phyloP scores from a whole-genome alignment of 2,113 vertebrate genomes.

The Mus spicilegus region DNA sequence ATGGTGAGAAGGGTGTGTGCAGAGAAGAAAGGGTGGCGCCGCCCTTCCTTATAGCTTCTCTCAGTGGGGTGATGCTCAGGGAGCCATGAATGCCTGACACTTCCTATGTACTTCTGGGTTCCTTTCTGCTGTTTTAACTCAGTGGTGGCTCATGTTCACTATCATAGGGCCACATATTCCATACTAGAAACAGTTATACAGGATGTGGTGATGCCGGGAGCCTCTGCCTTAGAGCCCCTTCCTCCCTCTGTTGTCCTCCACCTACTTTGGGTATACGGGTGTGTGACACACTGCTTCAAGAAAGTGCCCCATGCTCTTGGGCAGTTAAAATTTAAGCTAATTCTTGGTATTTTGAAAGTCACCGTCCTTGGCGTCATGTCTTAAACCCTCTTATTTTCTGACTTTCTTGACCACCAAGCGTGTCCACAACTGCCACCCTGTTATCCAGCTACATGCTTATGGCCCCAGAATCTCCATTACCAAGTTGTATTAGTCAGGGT shows the following conservation, averaged over 20 bases:
- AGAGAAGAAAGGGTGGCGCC: not conserved
- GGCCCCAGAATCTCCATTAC: not conserved
- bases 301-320: not conserved
- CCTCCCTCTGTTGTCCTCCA: not conserved
- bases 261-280: not conserved
- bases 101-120: not conserved
- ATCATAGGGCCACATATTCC: accelerated
- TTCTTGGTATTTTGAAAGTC: not conserved
- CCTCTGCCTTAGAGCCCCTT: accelerated
- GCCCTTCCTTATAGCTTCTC: not conserved
- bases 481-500: no score
- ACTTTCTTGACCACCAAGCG: no score
- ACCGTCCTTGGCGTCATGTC: not conserved
- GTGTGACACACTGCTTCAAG: not conserved
- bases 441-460: not conserved
- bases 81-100: not conserved
- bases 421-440: not conserved
- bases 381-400: not conserved
- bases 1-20: not conserved
- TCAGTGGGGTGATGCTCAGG: not conserved
- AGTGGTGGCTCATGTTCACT: not conserved
- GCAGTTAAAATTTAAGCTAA: not conserved
- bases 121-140: not conserved
- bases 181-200: accelerated
- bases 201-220: not conserved